A percentile compares a stretch with the other conserved stretches of the same genome.
Evolutionary conservation across 2,113 vertebrate genomes (phyloP).

Genomic region (Ochotona princeps): DNA sequence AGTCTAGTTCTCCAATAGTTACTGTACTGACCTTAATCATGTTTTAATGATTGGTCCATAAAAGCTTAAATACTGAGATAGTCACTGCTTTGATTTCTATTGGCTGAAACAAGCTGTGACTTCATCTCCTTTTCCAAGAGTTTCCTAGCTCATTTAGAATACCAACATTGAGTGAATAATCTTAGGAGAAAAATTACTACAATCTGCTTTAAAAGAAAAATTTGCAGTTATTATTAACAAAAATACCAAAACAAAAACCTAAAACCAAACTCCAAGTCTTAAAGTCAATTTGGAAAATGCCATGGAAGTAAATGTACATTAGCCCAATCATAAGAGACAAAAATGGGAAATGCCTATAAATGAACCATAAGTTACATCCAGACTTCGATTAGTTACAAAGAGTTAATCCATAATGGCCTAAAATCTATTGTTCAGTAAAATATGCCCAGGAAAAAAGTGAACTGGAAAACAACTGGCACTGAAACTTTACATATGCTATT

Average conservation of each 20-base stretch:
- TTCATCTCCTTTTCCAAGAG: conserved; percentile 1
- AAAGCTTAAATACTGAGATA: conserved; percentile 24
- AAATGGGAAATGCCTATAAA: conserved; percentile 36
- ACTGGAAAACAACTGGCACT: conserved; percentile 1
- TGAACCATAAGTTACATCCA: background rate
- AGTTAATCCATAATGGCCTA: background rate
- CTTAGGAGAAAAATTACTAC: background rate
- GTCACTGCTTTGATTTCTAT: background rate
- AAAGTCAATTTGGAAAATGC: conserved; percentile 51
- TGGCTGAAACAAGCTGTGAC: background rate
- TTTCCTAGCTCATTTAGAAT: conserved; percentile 7
- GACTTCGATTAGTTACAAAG: background rate
- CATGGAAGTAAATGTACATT: background rate
- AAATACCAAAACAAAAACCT: background rate
- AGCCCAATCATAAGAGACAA: background rate
- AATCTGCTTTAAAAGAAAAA: conserved; percentile 30
- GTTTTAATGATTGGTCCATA: conserved; percentile 1
- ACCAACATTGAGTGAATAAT: conserved; percentile 46
- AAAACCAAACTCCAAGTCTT: conserved; percentile 56
- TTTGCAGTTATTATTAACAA: background rate
- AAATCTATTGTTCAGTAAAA: conserved; percentile 8
- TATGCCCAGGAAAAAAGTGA: conserved; percentile 28
- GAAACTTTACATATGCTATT: conserved; percentile 33
- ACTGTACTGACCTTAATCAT: background rate
- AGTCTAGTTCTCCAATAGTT: conserved; percentile 13